Conservation (phyloP, 2,113 vertebrate genomes). For the Microcebus jonahi region DNA sequence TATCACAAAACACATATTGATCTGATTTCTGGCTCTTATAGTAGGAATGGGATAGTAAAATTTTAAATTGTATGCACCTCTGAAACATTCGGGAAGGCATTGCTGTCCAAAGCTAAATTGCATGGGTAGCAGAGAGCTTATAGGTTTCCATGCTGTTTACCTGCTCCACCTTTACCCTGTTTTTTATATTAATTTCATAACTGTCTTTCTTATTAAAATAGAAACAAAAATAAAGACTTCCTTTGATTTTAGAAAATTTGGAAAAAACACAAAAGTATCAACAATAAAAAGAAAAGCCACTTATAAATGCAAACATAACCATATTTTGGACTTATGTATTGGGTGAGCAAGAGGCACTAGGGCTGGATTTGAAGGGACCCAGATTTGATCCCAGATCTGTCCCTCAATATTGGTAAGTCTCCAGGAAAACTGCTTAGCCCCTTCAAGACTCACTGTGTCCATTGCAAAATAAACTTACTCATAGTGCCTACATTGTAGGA, state of each 20-base stretch:
- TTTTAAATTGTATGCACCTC: background rate
- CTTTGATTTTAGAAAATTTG: background rate
- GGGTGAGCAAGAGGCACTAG: accelerated
- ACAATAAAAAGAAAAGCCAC: background rate
- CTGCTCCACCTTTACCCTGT: background rate
- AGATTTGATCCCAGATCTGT: background rate
- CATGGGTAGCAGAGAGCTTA: background rate
- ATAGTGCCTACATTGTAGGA: accelerated
- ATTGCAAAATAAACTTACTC: background rate
- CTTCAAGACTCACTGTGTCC: background rate
- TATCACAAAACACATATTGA: background rate
- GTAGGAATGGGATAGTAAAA: background rate
- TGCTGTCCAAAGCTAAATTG: background rate
- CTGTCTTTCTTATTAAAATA: background rate
- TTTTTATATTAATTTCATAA: background rate
- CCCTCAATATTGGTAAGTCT: background rate
- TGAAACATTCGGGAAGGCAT: background rate
- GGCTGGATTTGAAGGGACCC: background rate
- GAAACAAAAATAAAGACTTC: background rate
- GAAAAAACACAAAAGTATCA: background rate
- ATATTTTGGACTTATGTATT: background rate
- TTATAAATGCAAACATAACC: background rate
- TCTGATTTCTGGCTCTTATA: background rate
- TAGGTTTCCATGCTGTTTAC: background rate
- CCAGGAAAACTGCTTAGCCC: background rate